phyloP scores from a whole-genome alignment of 1,140 invertebrate species.

The Lepidurus packardi region DNA sequence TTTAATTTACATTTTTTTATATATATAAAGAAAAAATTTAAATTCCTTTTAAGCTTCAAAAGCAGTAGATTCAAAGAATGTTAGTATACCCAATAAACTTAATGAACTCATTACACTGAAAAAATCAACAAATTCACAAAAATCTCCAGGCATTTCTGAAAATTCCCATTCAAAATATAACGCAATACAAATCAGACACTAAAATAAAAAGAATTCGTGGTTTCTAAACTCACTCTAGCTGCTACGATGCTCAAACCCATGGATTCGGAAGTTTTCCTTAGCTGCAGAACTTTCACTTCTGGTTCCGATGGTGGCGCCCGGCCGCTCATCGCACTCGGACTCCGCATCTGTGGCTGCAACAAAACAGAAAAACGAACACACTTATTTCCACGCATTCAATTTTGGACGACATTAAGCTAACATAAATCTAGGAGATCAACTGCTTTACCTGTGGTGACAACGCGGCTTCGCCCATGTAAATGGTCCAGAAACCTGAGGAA shows the following conservation, averaged over 20 bases:
- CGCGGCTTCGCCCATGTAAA: slow-evolving; percentile 66
- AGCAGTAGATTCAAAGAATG: no score
- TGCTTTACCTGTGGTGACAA: slow-evolving; percentile 22
- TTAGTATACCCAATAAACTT: no score
- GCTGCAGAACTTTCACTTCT: slow-evolving; percentile 51
- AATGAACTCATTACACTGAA: neutral
- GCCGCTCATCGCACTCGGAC: slow-evolving; percentile 4
- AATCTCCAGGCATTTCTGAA: neutral
- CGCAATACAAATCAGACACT: no score
- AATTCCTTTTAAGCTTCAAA: no score
- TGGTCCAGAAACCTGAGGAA: slow-evolving; percentile 87
- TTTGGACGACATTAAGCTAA: neutral
- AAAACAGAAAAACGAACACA: neutral
- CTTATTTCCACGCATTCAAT: slow-evolving; percentile 23
- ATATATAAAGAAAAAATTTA: no score
- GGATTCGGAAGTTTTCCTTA: slow-evolving; percentile 83
- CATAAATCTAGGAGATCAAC: slow-evolving; percentile 29
- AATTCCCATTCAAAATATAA: neutral
- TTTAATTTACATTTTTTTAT: no score
- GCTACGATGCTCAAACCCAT: slow-evolving; percentile 92
- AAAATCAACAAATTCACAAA: slow-evolving; percentile 20
- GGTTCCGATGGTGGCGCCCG: slow-evolving; percentile 8
- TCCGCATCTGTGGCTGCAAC: neutral
- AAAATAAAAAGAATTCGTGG: neutral
- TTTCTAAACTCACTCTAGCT: slow-evolving; percentile 61